Base-by-base conservation (phyloP, 2,888 invertebrate genomes). In the Pharmacophagus antenor region DNA sequence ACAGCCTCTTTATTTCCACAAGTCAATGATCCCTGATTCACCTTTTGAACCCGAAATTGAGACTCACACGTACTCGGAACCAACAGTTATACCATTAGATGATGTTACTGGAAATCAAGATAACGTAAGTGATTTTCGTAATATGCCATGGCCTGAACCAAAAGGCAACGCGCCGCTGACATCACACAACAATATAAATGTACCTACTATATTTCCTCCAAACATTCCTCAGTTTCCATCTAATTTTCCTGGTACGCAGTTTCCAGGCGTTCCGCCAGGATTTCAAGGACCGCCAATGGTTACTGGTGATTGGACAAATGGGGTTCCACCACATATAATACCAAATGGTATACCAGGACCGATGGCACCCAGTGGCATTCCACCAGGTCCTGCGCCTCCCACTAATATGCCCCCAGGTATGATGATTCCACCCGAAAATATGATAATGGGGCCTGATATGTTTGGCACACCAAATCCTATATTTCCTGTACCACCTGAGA, bases 41-140 rank as follows among this genome's bases (percentile, higher is more conserved):
- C 92, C 98, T 0, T 92, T 94, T 21, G 98, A 98, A 85, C 96
- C 98, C 1, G 97, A 98, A 70, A 91, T 94, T 58, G 97, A 97
- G 84, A 94, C 94, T 18, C 95, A 95, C 71, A 92, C 93, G 42
- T 93, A 94, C 65, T 92, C 93, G 2, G 97, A 97, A 76, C 95
- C 97, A 0, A 94, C 94, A 63, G 91, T 93, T 18, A 98, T 98
- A 82, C 98, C 98, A 0, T 85, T 97, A 57, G 97, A 98, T 66
- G 98, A 98, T 86, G 93, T 95, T 5, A 94, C 95, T 0, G 96
- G 96, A 7, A 95, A 95, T 78, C 95, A 95, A 63, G 96, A 96
- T 71, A 94, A 94, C 65, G 92, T 95, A 18, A 95, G 95, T 73
- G 96, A 97, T 78, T 95, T 95, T 72, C 93, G 95, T 60, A 92